Conservation (phyloP, 2,888 invertebrate genomes). For the Leptarthrus brevirostris region DNA sequence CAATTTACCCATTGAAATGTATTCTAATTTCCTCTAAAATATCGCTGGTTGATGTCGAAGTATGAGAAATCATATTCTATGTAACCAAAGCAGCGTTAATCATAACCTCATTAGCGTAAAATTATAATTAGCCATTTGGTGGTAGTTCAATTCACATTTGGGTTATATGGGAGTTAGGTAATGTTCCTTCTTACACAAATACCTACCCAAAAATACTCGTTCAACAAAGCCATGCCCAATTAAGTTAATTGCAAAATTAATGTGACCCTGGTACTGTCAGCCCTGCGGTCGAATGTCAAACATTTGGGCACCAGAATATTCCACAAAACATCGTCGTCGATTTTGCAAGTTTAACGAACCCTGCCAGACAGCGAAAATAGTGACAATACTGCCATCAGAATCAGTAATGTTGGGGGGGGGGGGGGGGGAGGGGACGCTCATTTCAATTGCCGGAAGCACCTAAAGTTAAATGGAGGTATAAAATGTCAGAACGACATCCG, state of each 20-base stretch:
- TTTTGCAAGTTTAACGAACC: constrained; percentile 29
- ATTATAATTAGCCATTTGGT: constrained; percentile 34
- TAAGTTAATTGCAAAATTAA: constrained; percentile 45
- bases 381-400: neutral
- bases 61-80: constrained; percentile 10
- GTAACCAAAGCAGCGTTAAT: constrained; percentile 39
- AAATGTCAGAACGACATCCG: constrained; percentile 1
- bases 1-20: too few relatives aligned
- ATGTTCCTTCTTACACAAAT: too few relatives aligned
- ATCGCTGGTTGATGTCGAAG: too few relatives aligned
- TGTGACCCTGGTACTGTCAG: constrained; percentile 25
- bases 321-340: constrained; percentile 23
- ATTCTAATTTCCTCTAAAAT: too few relatives aligned
- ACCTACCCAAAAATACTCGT: too few relatives aligned
- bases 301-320: constrained; percentile 34
- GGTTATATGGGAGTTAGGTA: too few relatives aligned
- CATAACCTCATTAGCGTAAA: constrained; percentile 42
- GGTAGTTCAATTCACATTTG: neutral
- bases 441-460: neutral
- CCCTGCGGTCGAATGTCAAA: constrained; percentile 33
- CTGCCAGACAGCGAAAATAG: neutral
- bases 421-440: too few relatives aligned
- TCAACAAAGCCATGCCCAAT: constrained; percentile 38
- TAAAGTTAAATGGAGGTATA: constrained; percentile 18
- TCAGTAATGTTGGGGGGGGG: neutral